These are phyloP conservation scores for Valencia hispanica DNA, from an alignment of 2,797 vertebrate species.

Conservation along the genomic window DNA sequence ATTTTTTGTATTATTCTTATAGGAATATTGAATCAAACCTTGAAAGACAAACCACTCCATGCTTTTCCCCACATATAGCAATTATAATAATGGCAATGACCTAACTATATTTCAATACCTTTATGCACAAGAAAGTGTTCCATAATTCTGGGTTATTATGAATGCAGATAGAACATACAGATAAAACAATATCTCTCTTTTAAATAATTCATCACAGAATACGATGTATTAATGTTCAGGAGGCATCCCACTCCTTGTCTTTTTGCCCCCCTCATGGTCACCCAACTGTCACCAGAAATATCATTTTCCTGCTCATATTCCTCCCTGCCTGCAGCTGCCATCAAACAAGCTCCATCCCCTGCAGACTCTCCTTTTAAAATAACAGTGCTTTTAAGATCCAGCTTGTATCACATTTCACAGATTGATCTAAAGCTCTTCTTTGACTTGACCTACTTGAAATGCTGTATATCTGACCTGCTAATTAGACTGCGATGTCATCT, in stretches of 20 bases:
- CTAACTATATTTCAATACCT: neutral
- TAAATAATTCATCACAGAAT: neutral
- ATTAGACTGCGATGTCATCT: neutral
- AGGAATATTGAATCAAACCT: constrained; percentile 7
- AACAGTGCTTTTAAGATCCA: constrained; percentile 10
- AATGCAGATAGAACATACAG: too few relatives aligned
- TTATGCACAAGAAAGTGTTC: neutral
- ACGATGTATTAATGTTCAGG: neutral
- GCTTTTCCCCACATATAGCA: neutral
- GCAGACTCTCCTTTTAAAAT: constrained; percentile 11
- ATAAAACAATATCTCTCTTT: constrained; percentile 1
- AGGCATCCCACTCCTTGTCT: neutral
- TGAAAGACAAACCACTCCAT: neutral
- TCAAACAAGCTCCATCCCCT: constrained; percentile 4
- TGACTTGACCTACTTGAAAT: constrained; percentile 5
- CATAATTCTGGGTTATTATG: neutral
- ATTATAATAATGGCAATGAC: neutral
- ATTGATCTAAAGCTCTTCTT: constrained; percentile 9
- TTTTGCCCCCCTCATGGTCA: neutral
- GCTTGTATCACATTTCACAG: neutral
- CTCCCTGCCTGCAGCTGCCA: neutral
- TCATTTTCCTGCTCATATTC: constrained; percentile 13
- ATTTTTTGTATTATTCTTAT: neutral
- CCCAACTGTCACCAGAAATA: constrained; percentile 7
- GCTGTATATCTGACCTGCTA: neutral